A percentile compares a stretch with the other conserved stretches of the same genome.
phyloP scores from a whole-genome alignment of 1,140 invertebrate genomes.

The Brachionus manjavacas region DNA sequence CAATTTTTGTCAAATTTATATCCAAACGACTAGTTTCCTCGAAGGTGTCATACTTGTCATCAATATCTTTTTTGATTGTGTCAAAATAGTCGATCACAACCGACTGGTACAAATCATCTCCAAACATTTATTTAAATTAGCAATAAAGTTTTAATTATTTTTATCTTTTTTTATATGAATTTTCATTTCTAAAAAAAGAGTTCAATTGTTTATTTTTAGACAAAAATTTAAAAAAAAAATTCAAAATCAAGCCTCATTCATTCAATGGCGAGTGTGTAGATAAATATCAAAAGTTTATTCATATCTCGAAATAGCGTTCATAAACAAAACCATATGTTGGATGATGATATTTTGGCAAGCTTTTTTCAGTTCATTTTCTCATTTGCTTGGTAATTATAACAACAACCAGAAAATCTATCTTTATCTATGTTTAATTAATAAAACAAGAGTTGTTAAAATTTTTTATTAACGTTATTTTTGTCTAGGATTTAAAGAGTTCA shows the following conservation, averaged over 20 bases:
- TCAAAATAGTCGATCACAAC: not conserved
- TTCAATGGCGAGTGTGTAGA: no score
- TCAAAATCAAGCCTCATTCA: not conserved
- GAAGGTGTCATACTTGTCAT: constrained; percentile 2
- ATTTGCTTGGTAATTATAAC: not conserved
- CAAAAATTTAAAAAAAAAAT: not conserved
- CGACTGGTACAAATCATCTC: not conserved
- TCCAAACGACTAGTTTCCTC: not conserved
- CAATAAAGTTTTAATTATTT: not conserved
- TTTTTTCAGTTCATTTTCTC: not conserved
- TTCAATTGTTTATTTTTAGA: not conserved
- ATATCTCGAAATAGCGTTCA: not conserved
- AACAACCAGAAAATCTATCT: not conserved
- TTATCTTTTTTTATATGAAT: not conserved
- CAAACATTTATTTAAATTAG: not conserved
- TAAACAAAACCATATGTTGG: not conserved
- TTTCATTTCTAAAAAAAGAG: not conserved
- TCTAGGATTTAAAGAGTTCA: no score
- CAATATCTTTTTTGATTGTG: not conserved
- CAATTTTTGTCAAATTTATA: not conserved
- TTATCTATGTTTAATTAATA: no score
- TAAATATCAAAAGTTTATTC: not conserved
- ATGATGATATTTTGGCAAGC: not conserved
- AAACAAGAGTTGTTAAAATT: no score
- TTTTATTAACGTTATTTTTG: no score